These are phyloP conservation scores for Vimba vimba DNA, from an alignment of 2,113 vertebrate genomes.

Conservation along the genomic window DNA sequence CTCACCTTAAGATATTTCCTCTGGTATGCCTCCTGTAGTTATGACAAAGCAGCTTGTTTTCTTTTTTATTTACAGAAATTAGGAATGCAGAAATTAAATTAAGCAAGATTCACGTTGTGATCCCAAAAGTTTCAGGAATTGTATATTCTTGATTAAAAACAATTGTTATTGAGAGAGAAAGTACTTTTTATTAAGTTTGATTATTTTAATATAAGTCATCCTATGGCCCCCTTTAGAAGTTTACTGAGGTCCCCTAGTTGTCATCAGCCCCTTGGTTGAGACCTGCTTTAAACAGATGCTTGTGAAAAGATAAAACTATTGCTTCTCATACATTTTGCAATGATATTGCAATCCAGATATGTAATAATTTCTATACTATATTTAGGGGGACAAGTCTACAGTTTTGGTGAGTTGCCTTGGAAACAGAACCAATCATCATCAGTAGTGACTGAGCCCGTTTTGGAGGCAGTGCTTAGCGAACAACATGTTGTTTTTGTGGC, in stretches of 20 bases:
- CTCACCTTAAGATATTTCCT: too few relatives aligned
- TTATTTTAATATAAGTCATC: too few relatives aligned
- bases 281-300: background rate
- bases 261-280: background rate
- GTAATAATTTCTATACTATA: background rate
- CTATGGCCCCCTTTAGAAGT: background rate
- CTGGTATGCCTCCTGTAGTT: background rate
- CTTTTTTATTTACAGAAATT: background rate
- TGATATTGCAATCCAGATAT: background rate
- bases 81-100: background rate
- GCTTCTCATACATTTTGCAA: background rate
- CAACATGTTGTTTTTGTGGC: slow-evolving; percentile 85
- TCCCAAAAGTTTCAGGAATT: background rate
- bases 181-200: too few relatives aligned
- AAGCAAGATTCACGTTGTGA: background rate
- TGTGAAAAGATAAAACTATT: background rate
- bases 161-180: background rate
- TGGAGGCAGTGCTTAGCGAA: slow-evolving; percentile 84
- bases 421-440: slow-evolving; percentile 69
- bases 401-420: slow-evolving; percentile 89
- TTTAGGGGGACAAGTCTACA: slow-evolving; percentile 91
- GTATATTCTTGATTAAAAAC: background rate
- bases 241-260: background rate
- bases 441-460: slow-evolving; percentile 67
- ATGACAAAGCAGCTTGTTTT: background rate